Evolutionary conservation across 1,140 invertebrate species (phyloP).

Genomic region (Nasonia longicornis): DNA sequence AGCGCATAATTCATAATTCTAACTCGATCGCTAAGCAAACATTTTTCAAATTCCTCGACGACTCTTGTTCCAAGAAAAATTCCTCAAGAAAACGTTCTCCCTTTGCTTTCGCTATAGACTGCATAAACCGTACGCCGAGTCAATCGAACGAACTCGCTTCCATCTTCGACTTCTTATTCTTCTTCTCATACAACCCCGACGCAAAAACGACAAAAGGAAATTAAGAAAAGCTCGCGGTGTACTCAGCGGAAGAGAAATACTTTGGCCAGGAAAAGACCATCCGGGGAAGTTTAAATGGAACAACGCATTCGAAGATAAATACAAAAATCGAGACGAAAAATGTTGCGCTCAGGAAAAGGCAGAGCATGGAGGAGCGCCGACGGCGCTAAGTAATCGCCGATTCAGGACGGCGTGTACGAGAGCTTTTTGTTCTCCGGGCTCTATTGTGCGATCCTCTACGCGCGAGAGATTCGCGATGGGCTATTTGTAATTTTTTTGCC

Average conservation of each 20-base stretch:
- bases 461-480: background rate
- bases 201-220: conserved; percentile 25
- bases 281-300: conserved; percentile 36
- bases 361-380: background rate
- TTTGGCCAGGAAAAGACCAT: conserved; percentile 30
- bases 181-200: background rate
- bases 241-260: conserved; percentile 32
- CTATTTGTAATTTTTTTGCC: conserved; percentile 5
- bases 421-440: conserved; percentile 2
- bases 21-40: too few species aligned
- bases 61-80: background rate
- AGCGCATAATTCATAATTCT: too few species aligned
- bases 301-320: conserved; percentile 34
- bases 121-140: background rate
- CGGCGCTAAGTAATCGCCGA: conserved; percentile 14
- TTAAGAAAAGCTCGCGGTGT: conserved; percentile 26
- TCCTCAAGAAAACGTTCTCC: background rate
- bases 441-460: background rate
- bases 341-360: background rate
- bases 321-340: conserved; percentile 34
- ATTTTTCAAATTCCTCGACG: background rate
- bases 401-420: background rate
- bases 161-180: background rate
- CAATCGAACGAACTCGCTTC: background rate
- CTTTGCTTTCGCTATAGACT: background rate